Base-by-base conservation (phyloP, 2,797 vertebrate genomes). In the Babyrousa celebensis region DNA sequence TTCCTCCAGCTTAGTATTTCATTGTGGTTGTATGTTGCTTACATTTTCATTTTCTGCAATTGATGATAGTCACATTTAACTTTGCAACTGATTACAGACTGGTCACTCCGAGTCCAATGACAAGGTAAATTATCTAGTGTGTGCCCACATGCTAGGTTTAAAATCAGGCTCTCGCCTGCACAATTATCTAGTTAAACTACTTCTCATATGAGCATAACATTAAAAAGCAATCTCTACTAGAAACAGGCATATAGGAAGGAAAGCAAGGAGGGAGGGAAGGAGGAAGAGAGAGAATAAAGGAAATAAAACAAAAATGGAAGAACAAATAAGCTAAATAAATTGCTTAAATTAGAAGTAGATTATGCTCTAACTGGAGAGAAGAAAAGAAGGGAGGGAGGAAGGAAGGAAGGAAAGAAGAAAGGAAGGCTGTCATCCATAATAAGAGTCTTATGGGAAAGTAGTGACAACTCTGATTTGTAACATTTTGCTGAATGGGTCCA, bases 11-110 rank as follows among this genome's bases (percentile, higher is more conserved):
- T 82, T 68, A 40, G 12, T 40, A 54, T 79, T 86, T 12, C 12
- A n/a, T 1, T 62, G 15, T 10, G 25, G 18, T 80, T 18, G 2
- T 23, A 29, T 7, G 5, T 40, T 65, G 10, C 17, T 72, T 56
- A 2, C 21, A 18, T 78, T 97, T 91, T 48, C 48, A 82, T 72
- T 96, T 92, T 75, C 62, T 88, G 11, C 23, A 52, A 1, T 65
- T 82, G 29, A 16, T 78, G 27, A 27, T n/a, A 75, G 15, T 75
- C 3, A 16, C 32, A 27, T 67, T 92, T 77, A 48, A 83, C 25
- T 94, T 65, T 85, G 52, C 91, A 87, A 78, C 12, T 48, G 6
- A 91, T 86, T n/a, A 48, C 36, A 92, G 58, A 60, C 9, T 70
- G 68, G 21, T 70, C 48, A 89, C 25, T 80, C 60, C 84, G 17